These are phyloP conservation scores for Acanthopagrus latus DNA, from an alignment of 2,797 vertebrate species.

Conservation along the genomic window DNA sequence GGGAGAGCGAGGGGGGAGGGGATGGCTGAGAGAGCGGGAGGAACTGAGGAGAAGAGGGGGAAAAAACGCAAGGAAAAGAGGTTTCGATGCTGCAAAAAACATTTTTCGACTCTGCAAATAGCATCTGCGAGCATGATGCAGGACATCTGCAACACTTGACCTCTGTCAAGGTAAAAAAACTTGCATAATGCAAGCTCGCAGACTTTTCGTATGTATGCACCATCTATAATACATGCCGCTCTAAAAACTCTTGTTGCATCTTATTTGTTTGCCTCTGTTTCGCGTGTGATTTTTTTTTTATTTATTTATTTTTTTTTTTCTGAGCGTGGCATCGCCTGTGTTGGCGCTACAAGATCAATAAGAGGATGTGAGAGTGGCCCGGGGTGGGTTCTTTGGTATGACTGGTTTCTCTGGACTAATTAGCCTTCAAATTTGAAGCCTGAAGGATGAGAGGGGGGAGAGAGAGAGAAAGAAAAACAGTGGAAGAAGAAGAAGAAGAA, in stretches of 20 bases:
- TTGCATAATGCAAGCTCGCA: conserved; percentile 35
- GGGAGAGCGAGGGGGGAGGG: conserved; percentile 44
- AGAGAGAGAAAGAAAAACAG: conserved; percentile 27
- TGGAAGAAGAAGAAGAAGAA: conserved; percentile 42
- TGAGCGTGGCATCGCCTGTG: conserved; percentile 31
- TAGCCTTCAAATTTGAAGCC: conserved; percentile 63
- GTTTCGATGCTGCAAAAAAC: conserved; percentile 48
- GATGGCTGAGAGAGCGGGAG: conserved; percentile 28
- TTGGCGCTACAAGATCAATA: conserved; percentile 59
- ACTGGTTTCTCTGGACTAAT: conserved; percentile 77
- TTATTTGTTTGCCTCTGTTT: conserved; percentile 41
- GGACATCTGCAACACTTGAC: conserved; percentile 56
- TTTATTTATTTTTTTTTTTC: no score
- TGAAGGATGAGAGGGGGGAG: conserved; percentile 45
- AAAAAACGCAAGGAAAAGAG: conserved; percentile 18
- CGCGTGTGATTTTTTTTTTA: conserved; percentile 13
- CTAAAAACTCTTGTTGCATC: conserved; percentile 62
- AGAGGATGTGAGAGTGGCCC: conserved; percentile 49
- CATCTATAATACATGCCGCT: conserved; percentile 53
- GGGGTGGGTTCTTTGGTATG: conserved; percentile 59
- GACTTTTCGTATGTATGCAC: conserved; percentile 41
- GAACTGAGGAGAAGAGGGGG: conserved; percentile 43
- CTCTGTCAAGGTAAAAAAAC: conserved; percentile 56
- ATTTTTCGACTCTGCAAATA: conserved; percentile 52
- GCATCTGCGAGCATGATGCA: conserved; percentile 33